phyloP scores from a whole-genome alignment of 2,113 vertebrate species.

The Turnix velox region DNA sequence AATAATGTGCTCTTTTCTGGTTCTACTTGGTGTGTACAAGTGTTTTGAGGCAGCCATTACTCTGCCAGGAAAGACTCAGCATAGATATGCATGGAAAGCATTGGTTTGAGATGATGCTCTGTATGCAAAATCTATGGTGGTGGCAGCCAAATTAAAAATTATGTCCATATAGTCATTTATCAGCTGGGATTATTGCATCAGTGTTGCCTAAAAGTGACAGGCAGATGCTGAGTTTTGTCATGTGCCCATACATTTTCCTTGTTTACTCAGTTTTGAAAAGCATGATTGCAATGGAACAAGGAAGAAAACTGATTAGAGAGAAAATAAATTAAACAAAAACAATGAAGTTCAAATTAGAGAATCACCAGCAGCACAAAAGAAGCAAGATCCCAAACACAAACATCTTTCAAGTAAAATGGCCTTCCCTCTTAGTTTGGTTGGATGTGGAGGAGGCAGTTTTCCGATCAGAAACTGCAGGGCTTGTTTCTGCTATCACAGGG shows the following conservation, averaged over 20 bases:
- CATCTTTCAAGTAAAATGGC: neutral
- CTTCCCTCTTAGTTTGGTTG: neutral
- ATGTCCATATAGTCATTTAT: neutral
- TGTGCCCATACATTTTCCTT: neutral
- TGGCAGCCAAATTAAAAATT: neutral
- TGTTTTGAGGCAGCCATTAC: neutral
- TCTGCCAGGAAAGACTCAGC: neutral
- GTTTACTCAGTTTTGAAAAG: neutral
- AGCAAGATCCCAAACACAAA: neutral
- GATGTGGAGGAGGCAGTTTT: neutral
- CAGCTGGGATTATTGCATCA: neutral
- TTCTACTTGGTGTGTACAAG: neutral
- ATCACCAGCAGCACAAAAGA: neutral
- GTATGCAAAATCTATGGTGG: neutral
- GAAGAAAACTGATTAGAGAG: neutral
- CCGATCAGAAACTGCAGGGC: neutral
- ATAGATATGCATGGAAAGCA: neutral
- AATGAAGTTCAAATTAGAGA: neutral
- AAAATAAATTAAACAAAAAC: neutral
- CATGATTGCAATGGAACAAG: neutral
- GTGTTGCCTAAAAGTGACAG: neutral
- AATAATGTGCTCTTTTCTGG: neutral
- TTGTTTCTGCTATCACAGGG: accelerated
- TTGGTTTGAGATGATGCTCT: neutral
- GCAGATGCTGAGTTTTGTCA: neutral